Base-by-base conservation (phyloP, 2,113 vertebrate species). In the Pelecanoides urinatrix region DNA sequence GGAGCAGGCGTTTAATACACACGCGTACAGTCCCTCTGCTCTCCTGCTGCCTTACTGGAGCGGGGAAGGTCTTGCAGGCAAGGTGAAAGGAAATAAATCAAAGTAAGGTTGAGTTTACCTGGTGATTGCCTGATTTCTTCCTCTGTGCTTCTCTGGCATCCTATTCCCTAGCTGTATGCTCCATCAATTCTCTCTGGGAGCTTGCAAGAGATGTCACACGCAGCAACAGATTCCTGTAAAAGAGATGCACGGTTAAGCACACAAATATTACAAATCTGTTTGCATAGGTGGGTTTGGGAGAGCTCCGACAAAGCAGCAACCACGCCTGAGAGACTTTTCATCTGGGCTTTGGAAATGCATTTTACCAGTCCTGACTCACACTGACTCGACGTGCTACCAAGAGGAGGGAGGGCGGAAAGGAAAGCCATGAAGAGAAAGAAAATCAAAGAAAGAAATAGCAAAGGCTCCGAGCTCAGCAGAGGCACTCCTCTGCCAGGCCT, bases 161-260 rank as follows among this genome's bases (percentile, higher is more conserved):
- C 88, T 84, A 77, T 90, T 96, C 97, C 80, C 94, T 52, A 88
- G 85, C 84, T 96, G 96, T 94, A 95, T 49, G 85, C 83, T 92
- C 75, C 83, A 88, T 83, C 95, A 92, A 21, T 87, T 94, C 96
- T 94, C 95, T 94, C 95, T 53, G 86, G 96, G 96, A 92, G 95
- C 91, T 97, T 73, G 96, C 97, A 95, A 88, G 84, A 95, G 97
- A 96, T 97, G 94, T 94, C 96, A 94, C 55, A 81, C 65, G 94
- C 97, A 96, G 97, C 96, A 87, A 95, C 95, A 96, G 97, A 97
- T 95, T 96, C 98, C 98, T 98, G 98, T 92, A 97, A 98, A 83
- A 98, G 97, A 98, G 96, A 98, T 92, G 98, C 97, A 98, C 96
- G 97, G 97, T 98, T 98, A 98, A 97, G 96, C 98, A 98, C 96